phyloP scores from a whole-genome alignment of 92 coral and sea anemone species.

The Parazoanthus darwini region DNA sequence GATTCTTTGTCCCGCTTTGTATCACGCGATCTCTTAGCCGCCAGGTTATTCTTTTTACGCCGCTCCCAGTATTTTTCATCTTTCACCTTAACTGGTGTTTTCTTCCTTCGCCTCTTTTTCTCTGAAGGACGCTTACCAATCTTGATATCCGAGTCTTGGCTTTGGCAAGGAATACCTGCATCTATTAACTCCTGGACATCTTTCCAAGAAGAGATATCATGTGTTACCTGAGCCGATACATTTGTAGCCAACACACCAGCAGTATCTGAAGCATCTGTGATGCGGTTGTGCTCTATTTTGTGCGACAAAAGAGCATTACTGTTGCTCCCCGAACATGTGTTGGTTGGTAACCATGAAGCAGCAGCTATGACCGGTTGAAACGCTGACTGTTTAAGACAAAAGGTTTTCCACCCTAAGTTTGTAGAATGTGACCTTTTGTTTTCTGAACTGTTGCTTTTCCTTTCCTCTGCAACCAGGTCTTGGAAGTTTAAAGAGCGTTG shows the following conservation, averaged over 20 bases:
- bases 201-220: constrained; percentile 1
- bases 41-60: constrained; percentile 36
- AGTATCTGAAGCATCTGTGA: background rate
- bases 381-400: too few species aligned
- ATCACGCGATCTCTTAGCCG: constrained; percentile 35
- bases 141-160: background rate
- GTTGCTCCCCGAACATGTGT: too few species aligned
- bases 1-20: constrained; percentile 25
- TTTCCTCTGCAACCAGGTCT: too few species aligned
- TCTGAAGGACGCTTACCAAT: background rate
- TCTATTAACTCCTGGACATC: constrained; percentile 9
- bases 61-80: constrained; percentile 32
- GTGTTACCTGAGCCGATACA: background rate
- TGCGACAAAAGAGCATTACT: background rate
- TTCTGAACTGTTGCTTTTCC: too few species aligned
- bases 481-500: too few species aligned
- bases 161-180: background rate
- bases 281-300: background rate
- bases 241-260: background rate
- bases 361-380: too few species aligned
- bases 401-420: too few species aligned
- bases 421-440: too few species aligned
- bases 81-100: constrained; percentile 21
- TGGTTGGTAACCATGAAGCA: too few species aligned
- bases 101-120: constrained; percentile 3